These are phyloP conservation scores for Meriones psammophilus DNA, from an alignment of 2,797 vertebrate genomes.

Conservation along the genomic window DNA sequence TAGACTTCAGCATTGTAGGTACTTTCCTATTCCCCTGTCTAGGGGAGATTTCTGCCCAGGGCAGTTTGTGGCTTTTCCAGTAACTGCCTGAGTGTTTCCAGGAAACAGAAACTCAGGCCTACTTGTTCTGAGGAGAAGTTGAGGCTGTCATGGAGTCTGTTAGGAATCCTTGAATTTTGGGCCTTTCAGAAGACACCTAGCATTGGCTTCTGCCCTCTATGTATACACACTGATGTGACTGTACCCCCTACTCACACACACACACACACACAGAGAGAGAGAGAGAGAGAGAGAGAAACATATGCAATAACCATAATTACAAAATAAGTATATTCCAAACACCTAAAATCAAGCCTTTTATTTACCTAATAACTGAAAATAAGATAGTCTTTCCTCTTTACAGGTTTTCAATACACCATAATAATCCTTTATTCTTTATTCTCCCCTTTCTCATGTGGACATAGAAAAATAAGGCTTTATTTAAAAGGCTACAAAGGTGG, in stretches of 20 bases:
- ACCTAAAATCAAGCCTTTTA: slow-evolving; percentile 46
- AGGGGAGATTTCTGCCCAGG: too few relatives aligned
- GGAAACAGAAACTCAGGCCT: too few relatives aligned
- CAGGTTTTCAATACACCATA: slow-evolving; percentile 21
- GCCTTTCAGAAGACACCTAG: neutral
- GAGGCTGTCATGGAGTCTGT: too few relatives aligned
- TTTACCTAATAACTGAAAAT: slow-evolving; percentile 25
- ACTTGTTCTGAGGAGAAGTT: too few relatives aligned
- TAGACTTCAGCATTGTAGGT: too few relatives aligned
- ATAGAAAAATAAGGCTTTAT: slow-evolving; percentile 6
- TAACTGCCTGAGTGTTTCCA: too few relatives aligned
- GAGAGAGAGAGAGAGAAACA: neutral
- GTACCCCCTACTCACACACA: neutral
- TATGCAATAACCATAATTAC: neutral
- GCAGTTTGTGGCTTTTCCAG: too few relatives aligned
- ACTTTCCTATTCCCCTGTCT: too few relatives aligned
- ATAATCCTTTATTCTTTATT: slow-evolving; percentile 3
- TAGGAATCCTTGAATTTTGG: too few relatives aligned
- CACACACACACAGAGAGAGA: too few relatives aligned
- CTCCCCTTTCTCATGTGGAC: neutral
- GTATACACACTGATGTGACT: neutral
- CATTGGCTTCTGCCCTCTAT: neutral
- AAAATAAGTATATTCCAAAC: neutral
- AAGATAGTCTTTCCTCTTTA: neutral
- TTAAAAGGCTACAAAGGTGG: slow-evolving; percentile 21